Evolutionary conservation across 2,888 invertebrate species (phyloP), one percentile per base, ranked within the genome.

Genomic region (Acanthosoma haemorrhoidale): DNA sequence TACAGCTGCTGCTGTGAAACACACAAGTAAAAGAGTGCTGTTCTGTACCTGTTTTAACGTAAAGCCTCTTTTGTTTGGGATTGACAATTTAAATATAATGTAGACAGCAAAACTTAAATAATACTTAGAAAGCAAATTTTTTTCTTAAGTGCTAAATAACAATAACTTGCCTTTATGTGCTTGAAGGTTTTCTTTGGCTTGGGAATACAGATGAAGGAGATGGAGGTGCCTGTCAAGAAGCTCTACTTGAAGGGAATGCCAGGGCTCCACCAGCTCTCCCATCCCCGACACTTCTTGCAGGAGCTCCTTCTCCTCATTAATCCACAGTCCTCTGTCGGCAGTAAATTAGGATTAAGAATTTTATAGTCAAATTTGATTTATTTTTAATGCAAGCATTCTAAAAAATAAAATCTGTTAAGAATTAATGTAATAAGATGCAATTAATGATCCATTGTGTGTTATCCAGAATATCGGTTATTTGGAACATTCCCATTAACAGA

Each of bases 251-350:
- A 89, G 85, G 4, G 86, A 86, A 75, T 91, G 90, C 92, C 92
- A 94, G 13, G 90, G 90, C 67, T 89, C 91, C 31, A 88, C 85
- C 68, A 94, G 83, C 79, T 94, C 92, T 0, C 95, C 94, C 82
- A 96, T 88, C 1, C 93, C 92, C 11, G 94, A 87, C 32, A 96
- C 86, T 80, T 94, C 92, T 79, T 94, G 92, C 29, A 96, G 83
- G 43, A 92, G 82, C 77, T 92, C 92, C 78, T 92, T 93, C 78
- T 96, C 96, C 75, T 95, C 91, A 76, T 90, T 87, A 74, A 96
- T 94, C 88, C 91, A 96, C 70, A 96, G 87, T 63, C 90, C 90
- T 74, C 94, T 94, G 77, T 51, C 80, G 80, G n/a, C n/a, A n/a
- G n/a, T 51, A 51, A 25, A 25, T 51, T 51, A 51, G n/a, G n/a